Base-by-base conservation (phyloP, 1,140 invertebrate genomes). In the Condylostylus longicornis region DNA sequence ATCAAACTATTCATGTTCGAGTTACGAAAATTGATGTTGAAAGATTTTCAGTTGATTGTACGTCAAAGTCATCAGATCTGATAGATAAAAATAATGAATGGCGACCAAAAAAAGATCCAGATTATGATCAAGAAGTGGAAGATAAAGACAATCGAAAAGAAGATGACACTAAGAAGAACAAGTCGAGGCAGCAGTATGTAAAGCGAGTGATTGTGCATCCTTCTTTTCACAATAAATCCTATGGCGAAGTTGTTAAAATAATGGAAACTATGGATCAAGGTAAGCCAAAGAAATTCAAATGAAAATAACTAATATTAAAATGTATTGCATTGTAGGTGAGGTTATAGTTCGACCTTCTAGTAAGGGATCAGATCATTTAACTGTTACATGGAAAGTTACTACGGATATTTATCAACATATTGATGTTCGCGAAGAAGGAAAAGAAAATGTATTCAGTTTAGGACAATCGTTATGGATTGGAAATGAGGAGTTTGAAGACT, bases 131-230 rank as follows among this genome's bases (percentile, higher is more conserved):
- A 44, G 87, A 94, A 19, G 47, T 69, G 0, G 90, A 96, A 64
- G 77, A 83, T 35, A 75, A 74, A 37, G 87, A 94, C 47, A 65
- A 69, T 2, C 72, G 82, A 33, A 71, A 74, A 30, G 85, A 89
- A 47, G 75, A 78, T 36, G 83, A 91, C 33, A 71, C 77, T 5
- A 86, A 83, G 47, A 83, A 89, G 51, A 63, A 77, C 5, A 81
- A 85, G 53, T 69, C 78, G 49, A 63, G 79, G 25, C 75, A 82
- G 60, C 83, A 79, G 30, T 91, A 83, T 57, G 80, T 93, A 1
- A 97, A 96, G 49, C 70, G 96, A 6, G 91, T 98, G 1, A 98
- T 98, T 38, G 85, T 94, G 13, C 96, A 99, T 70, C 93, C 91
- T 0, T 79, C 84, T 1, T 99, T 98, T 66, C 83, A 96, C 46